These are phyloP conservation scores for Habrosyne pyritoides DNA, from an alignment of 2,888 invertebrate species.

Conservation along the genomic window DNA sequence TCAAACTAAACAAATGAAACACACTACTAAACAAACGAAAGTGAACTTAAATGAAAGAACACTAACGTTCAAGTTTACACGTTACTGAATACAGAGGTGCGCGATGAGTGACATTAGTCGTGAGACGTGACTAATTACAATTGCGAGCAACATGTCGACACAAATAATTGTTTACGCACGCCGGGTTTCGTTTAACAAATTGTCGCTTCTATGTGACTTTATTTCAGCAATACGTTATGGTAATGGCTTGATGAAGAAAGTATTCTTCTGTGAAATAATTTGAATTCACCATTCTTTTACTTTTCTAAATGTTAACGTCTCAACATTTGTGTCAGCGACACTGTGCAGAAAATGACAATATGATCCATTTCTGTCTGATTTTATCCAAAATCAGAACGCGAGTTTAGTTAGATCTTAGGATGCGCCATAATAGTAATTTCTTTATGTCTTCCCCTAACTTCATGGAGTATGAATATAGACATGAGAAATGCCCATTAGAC, in stretches of 20 bases:
- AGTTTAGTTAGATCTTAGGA: too few species aligned
- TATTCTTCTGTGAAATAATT: neutral
- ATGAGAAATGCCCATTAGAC: too few species aligned
- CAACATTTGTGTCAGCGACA: too few species aligned
- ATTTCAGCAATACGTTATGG: conserved; percentile 19
- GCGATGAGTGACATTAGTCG: neutral
- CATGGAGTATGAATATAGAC: too few species aligned
- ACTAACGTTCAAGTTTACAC: neutral
- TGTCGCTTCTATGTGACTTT: conserved; percentile 26
- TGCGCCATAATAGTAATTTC: too few species aligned
- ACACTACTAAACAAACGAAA: neutral
- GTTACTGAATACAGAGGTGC: neutral
- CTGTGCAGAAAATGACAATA: too few species aligned
- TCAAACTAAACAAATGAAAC: neutral
- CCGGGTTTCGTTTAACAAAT: conserved; percentile 34
- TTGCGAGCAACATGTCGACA: neutral
- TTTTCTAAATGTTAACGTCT: too few species aligned
- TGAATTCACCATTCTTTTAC: too few species aligned
- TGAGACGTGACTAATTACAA: neutral
- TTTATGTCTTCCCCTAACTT: too few species aligned
- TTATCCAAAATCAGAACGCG: too few species aligned
- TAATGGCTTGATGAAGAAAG: conserved; percentile 7
- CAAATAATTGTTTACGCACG: conserved; percentile 33
- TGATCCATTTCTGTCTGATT: too few species aligned
- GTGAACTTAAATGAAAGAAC: neutral